Percentiles rank a stretch among this genome's conserved stretches.
phyloP scores from a whole-genome alignment of 2,113 vertebrate genomes.

The Uropsilus gracilis region DNA sequence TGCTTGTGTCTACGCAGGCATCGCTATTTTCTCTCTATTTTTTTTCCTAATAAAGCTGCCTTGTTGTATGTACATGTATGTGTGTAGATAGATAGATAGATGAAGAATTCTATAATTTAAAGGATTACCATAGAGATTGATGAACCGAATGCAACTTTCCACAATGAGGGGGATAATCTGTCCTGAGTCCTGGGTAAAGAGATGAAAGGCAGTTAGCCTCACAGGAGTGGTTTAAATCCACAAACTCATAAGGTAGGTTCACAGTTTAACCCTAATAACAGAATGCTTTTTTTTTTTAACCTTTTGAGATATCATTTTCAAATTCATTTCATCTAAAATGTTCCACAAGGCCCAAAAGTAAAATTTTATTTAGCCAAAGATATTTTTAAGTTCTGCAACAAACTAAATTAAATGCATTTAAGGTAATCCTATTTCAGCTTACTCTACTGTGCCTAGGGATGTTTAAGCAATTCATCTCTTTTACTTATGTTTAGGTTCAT shows the following conservation, averaged over 20 bases:
- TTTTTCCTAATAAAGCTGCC: too few relatives aligned
- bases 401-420: conserved; percentile 65
- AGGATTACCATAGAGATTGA: conserved; percentile 97
- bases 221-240: background rate
- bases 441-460: background rate
- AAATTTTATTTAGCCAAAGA: conserved; percentile 9
- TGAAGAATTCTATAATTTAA: background rate
- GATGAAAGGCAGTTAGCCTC: conserved; percentile 6
- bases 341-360: background rate
- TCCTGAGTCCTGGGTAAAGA: conserved; percentile 93
- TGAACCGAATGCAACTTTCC: conserved; percentile 98
- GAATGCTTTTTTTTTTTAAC: background rate
- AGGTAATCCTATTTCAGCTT: background rate
- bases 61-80: too few relatives aligned
- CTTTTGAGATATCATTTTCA: background rate
- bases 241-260: background rate
- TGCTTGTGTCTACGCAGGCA: too few relatives aligned
- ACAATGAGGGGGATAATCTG: conserved; percentile 97
- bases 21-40: too few relatives aligned
- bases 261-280: background rate
- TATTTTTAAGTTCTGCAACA: conserved; percentile 65
- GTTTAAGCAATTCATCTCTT: background rate
- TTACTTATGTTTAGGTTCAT: background rate
- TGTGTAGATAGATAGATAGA: too few relatives aligned
- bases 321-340: background rate